Evolutionary conservation across 2,113 vertebrate species (phyloP), one percentile per base, ranked within the genome.

Genomic region (Rhinoderma darwinii): DNA sequence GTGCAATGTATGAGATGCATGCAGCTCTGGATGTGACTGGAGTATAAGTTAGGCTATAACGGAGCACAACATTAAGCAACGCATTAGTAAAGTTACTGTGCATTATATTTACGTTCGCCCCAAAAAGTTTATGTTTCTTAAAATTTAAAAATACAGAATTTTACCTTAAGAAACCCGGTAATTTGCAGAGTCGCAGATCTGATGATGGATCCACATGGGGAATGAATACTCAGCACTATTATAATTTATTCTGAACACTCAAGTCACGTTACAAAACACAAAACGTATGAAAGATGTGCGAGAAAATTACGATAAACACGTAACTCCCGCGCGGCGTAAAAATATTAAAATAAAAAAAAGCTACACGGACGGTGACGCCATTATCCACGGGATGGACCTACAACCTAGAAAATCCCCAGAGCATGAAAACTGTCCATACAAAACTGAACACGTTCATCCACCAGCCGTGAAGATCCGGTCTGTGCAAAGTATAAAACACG

Each of bases 201-300:
- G 43, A 47, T 32, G 47, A 79, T 35, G 1, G 12, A 75, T 44
- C 27, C 32, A 12, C 8, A 35, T n/a, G 5, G 20, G 56, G 25
- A 59, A 41, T 80, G 25, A 39, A 81, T 8, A 41, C 25, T 18
- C 15, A 3, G 5, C 43, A 43, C 20, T 54, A 0, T 25, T 54
- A 79, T 61, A n/a, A 80, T 80, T 80, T 59, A 80, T 59, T 39
- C 14, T 41, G 15, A 32, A 77, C 74, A 75, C 18, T 72, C 32
- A n/a, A 43, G n/a, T 77, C 25, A 74, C 27, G 43, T 43, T 41
- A 81, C 54, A 61, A 81, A n/a, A 63, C 11, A 80, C n/a, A 25
- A 43, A 25, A 10, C 5, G 20, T 37, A 63, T 61, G 56, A 79
- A 56, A 81, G 9, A 41, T 41, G 54, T 43, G n/a, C 25, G 6